Evolutionary conservation across 1,140 invertebrate species (phyloP).

Genomic region (Drosophila watanabei): DNA sequence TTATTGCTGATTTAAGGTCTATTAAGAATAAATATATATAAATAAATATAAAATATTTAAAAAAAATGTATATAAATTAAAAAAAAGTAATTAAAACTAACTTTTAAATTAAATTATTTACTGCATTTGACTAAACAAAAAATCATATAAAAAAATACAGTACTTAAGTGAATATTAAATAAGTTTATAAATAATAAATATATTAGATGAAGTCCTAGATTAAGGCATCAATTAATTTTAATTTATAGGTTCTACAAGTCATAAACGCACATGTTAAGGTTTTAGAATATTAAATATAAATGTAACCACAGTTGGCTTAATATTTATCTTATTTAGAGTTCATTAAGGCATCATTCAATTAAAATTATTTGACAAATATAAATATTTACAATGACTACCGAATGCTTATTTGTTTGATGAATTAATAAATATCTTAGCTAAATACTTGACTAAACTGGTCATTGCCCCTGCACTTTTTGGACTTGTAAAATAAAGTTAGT

Average conservation of each 20-base stretch:
- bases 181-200: not conserved
- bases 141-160: no score
- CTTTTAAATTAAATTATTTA: no score
- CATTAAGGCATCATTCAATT: not conserved
- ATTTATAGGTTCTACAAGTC: not conserved
- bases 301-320: not conserved
- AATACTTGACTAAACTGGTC: not conserved
- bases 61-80: no score
- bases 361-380: constrained; percentile 1
- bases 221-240: not conserved
- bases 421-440: not conserved
- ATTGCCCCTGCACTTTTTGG: not conserved
- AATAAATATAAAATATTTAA: not conserved
- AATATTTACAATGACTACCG: constrained; percentile 1
- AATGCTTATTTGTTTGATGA: not conserved
- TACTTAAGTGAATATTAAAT: not conserved
- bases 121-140: no score
- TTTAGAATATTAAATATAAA: not conserved
- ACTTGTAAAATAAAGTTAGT: not conserved
- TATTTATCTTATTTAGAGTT: not conserved
- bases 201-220: not conserved
- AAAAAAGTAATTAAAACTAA: no score
- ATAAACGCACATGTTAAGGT: no score
- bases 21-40: not conserved
- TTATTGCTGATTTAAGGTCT: not conserved